Base-by-base conservation (phyloP, 2,888 invertebrate species). In the Lasioglossum figueresi region DNA sequence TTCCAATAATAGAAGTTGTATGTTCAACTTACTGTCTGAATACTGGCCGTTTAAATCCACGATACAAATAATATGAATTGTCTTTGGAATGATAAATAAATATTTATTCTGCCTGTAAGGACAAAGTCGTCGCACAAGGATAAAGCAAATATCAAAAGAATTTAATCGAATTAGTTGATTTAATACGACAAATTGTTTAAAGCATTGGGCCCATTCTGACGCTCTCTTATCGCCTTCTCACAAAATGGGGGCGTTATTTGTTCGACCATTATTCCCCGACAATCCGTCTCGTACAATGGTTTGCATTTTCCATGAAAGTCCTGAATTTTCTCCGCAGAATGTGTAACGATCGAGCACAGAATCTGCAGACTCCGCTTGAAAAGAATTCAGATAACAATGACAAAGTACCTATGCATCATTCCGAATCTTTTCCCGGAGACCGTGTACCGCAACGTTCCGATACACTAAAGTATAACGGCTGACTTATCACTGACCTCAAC, bases 401-500 rank as follows among this genome's bases (percentile, higher is more conserved):
- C 48, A 27, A 43, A 31, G 14, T 14, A 23, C 31, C 63, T 19
- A 66, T 43, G 52, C 79, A 19, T 68, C 66, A 68, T 68, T 68
- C 34, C 66, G 10, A 68, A 68, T 68, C 66, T 68, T 37, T 68
- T 68, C 66, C 16, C 34, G 23, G 66, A 68, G 37, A 37, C 34
- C 23, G 19, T 34, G 19, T 23, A 66, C 66, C 16, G 31, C 66
- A 34, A 66, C 19, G 31, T 23, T 68, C 66, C 66, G 66, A 34
- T 68, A 68, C 31, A 68, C 4, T 34, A 8, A 23, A 8, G 37
- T 34, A 10, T 23, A 34, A 37, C 23, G 37, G 66, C 23, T 34
- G 66, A 68, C 34, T 34, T 68, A 68, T 68, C 66, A 68, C 66
- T 68, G 66, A 68, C 66, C 66, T 68, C 66, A 23, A 34, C 66